Evolutionary conservation across 2,888 invertebrate species (phyloP).

Genomic region (Hetaerina titia): DNA sequence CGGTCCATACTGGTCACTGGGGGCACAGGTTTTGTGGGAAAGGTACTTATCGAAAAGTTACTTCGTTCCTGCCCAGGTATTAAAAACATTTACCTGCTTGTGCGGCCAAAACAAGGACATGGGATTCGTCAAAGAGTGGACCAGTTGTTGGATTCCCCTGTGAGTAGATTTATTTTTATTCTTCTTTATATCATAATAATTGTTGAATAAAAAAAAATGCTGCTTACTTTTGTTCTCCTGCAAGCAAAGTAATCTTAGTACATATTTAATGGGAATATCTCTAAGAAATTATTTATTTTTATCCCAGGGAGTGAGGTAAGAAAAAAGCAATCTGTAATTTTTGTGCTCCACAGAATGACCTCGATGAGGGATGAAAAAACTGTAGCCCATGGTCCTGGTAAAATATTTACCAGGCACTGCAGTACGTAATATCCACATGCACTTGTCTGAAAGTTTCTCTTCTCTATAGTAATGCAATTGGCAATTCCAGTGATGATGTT

Average conservation of each 20-base stretch:
- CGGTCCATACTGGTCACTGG: conserved; percentile 86
- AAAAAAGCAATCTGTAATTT: no score
- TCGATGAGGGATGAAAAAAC: no score
- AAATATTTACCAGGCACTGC: no score
- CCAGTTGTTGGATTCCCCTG: conserved; percentile 83
- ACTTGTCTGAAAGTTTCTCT: no score
- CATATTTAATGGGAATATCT: not conserved
- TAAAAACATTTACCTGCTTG: conserved; percentile 83
- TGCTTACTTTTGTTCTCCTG: not conserved
- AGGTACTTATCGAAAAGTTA: conserved; percentile 88
- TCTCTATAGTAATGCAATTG: no score
- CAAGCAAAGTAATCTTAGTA: not conserved
- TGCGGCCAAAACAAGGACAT: conserved; percentile 83
- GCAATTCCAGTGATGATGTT: no score
- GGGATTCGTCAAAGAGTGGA: conserved; percentile 80
- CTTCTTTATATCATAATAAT: not conserved
- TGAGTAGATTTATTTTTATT: conserved; percentile 75
- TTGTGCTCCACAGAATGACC: no score
- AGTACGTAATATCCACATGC: no score
- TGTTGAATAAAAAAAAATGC: not conserved
- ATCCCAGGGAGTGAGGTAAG: not conserved
- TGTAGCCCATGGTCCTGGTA: no score
- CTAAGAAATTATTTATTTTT: not conserved
- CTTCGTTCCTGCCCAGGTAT: conserved; percentile 85
- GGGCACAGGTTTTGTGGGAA: conserved; percentile 89